Percentiles rank a stretch among this genome's conserved stretches.
These are phyloP conservation scores for Galago senegalensis DNA, from an alignment of 2,797 vertebrate species.

Conservation along the genomic window DNA sequence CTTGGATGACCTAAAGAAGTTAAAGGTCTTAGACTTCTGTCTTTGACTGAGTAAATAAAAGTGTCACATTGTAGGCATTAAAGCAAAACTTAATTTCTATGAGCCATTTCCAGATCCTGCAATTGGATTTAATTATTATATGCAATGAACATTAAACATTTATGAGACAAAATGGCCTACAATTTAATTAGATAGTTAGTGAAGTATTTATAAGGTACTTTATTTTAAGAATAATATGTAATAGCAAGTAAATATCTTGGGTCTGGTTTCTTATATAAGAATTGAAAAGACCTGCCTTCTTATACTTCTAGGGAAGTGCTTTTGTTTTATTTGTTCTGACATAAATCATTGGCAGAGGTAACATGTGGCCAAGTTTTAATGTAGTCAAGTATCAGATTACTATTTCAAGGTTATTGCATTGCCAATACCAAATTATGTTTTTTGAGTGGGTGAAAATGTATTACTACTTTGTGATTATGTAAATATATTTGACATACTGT, in stretches of 20 bases:
- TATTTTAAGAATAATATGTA: conserved; percentile 73
- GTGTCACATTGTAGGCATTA: conserved; percentile 81
- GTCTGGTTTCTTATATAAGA: conserved; percentile 5
- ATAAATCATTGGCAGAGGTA: neutral
- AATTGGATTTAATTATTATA: conserved; percentile 82
- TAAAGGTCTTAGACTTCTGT: conserved; percentile 77
- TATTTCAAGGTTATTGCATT: conserved; percentile 6
- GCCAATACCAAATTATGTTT: neutral
- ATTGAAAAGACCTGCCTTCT: neutral
- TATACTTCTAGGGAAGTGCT: conserved; percentile 2
- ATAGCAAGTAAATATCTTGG: conserved; percentile 48
- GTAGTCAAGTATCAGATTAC: conserved; percentile 36
- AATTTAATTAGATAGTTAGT: conserved; percentile 85
- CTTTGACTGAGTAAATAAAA: conserved; percentile 76
- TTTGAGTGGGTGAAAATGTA: conserved; percentile 7
- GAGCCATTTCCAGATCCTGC: conserved; percentile 79
- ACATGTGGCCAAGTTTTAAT: neutral
- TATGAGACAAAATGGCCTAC: conserved; percentile 78
- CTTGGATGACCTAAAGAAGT: conserved; percentile 73
- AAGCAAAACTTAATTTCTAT: conserved; percentile 78
- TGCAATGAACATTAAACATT: conserved; percentile 79
- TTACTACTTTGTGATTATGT: neutral
- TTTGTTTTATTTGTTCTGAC: conserved; percentile 49
- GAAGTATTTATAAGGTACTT: conserved; percentile 80
- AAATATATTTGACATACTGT: neutral